Conservation (phyloP, 2,888 invertebrate species). For the Poecilus cupreus region DNA sequence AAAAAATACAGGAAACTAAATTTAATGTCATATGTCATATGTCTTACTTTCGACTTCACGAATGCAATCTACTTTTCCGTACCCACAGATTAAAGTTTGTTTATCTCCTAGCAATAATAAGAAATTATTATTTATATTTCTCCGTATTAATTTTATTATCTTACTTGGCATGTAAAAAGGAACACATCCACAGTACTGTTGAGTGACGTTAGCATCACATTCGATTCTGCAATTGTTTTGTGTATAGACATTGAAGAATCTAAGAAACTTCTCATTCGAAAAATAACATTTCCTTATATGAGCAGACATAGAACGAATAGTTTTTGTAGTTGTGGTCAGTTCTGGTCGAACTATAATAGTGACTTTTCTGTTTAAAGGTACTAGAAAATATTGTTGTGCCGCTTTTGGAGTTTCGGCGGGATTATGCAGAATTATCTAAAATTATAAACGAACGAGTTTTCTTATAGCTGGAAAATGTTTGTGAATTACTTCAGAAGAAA, state of each 20-base stretch:
- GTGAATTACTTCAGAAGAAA: too few species aligned
- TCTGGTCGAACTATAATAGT: conserved; percentile 63
- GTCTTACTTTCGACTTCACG: background rate
- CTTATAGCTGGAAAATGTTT: too few species aligned
- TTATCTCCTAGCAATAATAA: conserved; percentile 31
- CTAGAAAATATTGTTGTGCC: conserved; percentile 62
- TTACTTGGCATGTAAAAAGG: conserved; percentile 66
- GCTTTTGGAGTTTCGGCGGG: conserved; percentile 66
- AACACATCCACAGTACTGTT: conserved; percentile 63
- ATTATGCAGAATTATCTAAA: conserved; percentile 67
- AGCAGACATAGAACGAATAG: conserved; percentile 62
- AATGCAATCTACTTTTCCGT: background rate
- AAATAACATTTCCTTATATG: conserved; percentile 65
- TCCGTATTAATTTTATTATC: too few species aligned
- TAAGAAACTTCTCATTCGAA: conserved; percentile 63
- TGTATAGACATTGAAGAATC: conserved; percentile 65
- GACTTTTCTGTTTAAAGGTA: conserved; percentile 63
- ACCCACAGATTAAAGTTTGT: conserved; percentile 2
- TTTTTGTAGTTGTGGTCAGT: conserved; percentile 64
- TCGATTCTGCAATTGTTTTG: conserved; percentile 65
- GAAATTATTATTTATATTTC: too few species aligned
- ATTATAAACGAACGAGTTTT: background rate
- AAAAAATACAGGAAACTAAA: too few species aligned
- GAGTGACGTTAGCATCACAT: conserved; percentile 65
- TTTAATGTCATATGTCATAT: too few species aligned